Percentiles rank a stretch among this genome's conserved stretches.
phyloP scores from a whole-genome alignment of 2,888 invertebrate species.

The Oscheius sp. region DNA sequence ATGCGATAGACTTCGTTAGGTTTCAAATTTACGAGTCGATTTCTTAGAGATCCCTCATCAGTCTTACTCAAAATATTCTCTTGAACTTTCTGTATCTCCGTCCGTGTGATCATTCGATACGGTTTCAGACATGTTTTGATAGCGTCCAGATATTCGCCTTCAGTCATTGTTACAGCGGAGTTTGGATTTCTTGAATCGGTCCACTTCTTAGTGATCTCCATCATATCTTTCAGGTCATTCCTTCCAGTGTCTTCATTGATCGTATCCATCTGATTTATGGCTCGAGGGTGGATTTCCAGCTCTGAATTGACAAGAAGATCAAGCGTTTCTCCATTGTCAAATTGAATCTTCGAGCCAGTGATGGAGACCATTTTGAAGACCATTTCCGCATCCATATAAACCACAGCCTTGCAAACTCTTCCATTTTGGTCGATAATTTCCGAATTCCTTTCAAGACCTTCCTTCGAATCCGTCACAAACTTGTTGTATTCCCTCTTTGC shows the following conservation, averaged over 20 bases:
- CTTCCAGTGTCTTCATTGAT: not conserved
- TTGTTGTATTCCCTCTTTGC: not conserved
- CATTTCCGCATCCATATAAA: conserved; percentile 8
- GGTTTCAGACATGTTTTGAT: not conserved
- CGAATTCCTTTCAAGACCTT: not conserved
- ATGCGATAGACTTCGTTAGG: conserved; percentile 5
- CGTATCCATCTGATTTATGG: not conserved
- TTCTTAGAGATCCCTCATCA: not conserved
- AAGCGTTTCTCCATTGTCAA: conserved; percentile 1
- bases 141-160: not conserved
- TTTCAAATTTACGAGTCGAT: not conserved
- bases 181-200: too few relatives aligned
- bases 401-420: not conserved
- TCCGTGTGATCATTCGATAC: not conserved
- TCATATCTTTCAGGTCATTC: not conserved
- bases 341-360: not conserved
- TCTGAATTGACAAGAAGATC: not conserved
- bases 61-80: not conserved
- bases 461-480: not conserved
- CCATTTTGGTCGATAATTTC: conserved; percentile 18
- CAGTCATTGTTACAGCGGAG: too few relatives aligned
- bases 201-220: not conserved
- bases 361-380: conserved; percentile 1
- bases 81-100: not conserved
- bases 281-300: not conserved